These are phyloP conservation scores for Drosophila ananassae DNA, from an alignment of 1,140 invertebrate genomes.

Conservation along the genomic window DNA sequence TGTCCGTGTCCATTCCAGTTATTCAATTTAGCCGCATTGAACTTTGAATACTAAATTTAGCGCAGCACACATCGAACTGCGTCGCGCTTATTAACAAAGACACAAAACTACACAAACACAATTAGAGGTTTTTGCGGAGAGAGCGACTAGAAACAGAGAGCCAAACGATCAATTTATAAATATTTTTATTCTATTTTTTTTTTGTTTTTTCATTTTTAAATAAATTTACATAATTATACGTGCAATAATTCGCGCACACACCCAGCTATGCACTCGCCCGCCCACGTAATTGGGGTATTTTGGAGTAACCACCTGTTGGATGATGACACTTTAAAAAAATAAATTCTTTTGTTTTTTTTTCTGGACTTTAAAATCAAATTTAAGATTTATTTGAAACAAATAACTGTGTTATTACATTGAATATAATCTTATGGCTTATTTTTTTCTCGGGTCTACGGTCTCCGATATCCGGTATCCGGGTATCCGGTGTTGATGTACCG, in stretches of 20 bases:
- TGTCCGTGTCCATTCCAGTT: slow-evolving; percentile 28
- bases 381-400: slow-evolving; percentile 84
- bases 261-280: slow-evolving; percentile 32
- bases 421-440: slow-evolving; percentile 74
- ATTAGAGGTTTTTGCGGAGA: slow-evolving; percentile 16
- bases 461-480: not conserved
- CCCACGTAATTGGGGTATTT: slow-evolving; percentile 45
- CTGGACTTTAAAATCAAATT: slow-evolving; percentile 80
- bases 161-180: slow-evolving; percentile 46
- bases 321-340: not conserved
- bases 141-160: not conserved
- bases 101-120: slow-evolving; percentile 47
- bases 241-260: slow-evolving; percentile 66
- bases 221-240: slow-evolving; percentile 69
- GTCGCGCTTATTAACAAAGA: slow-evolving; percentile 69
- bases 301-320: slow-evolving; percentile 15
- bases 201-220: not conserved
- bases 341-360: slow-evolving; percentile 12
- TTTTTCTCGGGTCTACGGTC: slow-evolving; percentile 15
- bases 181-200: slow-evolving; percentile 42
- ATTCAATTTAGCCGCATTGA: slow-evolving; percentile 50
- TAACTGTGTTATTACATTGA: slow-evolving; percentile 84
- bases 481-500: slow-evolving; percentile 45
- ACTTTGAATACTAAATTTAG: slow-evolving; percentile 78
- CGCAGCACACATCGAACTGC: slow-evolving; percentile 55